Conservation (phyloP, 2,797 vertebrate genomes). For the Acanthurus lineatus region DNA sequence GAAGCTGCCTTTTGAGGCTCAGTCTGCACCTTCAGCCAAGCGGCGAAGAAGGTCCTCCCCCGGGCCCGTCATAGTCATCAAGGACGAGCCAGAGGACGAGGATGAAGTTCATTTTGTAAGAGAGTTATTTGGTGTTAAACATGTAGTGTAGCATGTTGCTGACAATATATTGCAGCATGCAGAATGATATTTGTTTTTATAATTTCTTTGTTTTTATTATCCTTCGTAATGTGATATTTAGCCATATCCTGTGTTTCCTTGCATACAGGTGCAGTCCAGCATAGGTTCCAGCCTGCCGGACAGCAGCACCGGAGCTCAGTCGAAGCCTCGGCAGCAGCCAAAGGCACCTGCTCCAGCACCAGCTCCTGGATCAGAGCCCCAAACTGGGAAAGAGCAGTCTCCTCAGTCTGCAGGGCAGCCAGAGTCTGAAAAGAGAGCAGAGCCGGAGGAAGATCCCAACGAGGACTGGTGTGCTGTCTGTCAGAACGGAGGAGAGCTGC, state of each 20-base stretch:
- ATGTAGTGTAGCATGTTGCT: not conserved
- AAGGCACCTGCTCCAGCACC: conserved; percentile 33
- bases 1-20: conserved; percentile 76
- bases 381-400: conserved; percentile 22
- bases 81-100: conserved; percentile 89
- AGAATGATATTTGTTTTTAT: too few species aligned
- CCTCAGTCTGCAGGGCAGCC: conserved; percentile 40
- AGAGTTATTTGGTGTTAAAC: not conserved
- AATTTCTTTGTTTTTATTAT: not conserved
- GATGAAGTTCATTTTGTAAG: conserved; percentile 88
- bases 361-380: conserved; percentile 28
- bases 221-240: not conserved
- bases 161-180: not conserved
- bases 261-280: conserved; percentile 82
- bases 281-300: conserved; percentile 85
- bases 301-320: conserved; percentile 86
- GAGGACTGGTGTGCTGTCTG: conserved; percentile 99
- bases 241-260: not conserved
- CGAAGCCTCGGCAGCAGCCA: conserved; percentile 75
- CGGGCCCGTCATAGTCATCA: conserved; percentile 87
- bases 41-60: conserved; percentile 82
- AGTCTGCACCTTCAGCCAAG: conserved; percentile 75
- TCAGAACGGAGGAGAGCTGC: conserved; percentile 96
- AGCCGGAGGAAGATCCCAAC: conserved; percentile 89
- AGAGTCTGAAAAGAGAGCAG: conserved; percentile 66